Evolutionary conservation across 2,888 invertebrate genomes (phyloP).

Genomic region (Archips crataeganus): DNA sequence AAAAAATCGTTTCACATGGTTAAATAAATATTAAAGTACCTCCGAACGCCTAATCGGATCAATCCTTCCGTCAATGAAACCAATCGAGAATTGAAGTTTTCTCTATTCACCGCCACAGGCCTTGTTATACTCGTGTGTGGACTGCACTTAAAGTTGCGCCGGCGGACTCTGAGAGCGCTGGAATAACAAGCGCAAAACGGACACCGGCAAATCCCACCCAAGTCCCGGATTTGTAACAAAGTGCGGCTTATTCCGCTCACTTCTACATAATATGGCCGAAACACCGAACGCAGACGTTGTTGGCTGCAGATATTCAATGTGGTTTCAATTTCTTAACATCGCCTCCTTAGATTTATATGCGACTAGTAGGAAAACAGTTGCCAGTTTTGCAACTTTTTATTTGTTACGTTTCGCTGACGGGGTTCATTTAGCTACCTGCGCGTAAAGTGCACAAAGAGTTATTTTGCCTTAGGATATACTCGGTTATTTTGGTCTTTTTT

Average conservation of each 20-base stretch:
- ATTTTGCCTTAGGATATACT: background rate
- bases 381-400: slow-evolving; percentile 26
- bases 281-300: slow-evolving; percentile 67
- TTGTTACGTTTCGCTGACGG: slow-evolving; percentile 24
- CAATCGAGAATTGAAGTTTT: slow-evolving; percentile 30
- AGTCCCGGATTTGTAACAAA: slow-evolving; percentile 80
- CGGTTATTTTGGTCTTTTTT: background rate
- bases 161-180: slow-evolving; percentile 60
- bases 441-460: background rate
- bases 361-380: slow-evolving; percentile 44
- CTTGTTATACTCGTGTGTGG: slow-evolving; percentile 49
- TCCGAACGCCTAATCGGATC: slow-evolving; percentile 18
- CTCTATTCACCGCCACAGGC: slow-evolving; percentile 24
- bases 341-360: slow-evolving; percentile 44
- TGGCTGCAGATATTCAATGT: slow-evolving; percentile 68
- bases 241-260: slow-evolving; percentile 72
- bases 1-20: slow-evolving; percentile 4
- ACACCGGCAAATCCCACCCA: slow-evolving; percentile 76
- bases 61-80: slow-evolving; percentile 30
- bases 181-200: slow-evolving; percentile 79
- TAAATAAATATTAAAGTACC: slow-evolving; percentile 7
- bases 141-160: slow-evolving; percentile 44
- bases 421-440: slow-evolving; percentile 14
- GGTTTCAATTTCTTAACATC: slow-evolving; percentile 63
- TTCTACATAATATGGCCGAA: slow-evolving; percentile 72